Evolutionary conservation across 1,140 invertebrate species (phyloP), one percentile per base, ranked within the genome.

Genomic region (Aleiodes sp.): DNA sequence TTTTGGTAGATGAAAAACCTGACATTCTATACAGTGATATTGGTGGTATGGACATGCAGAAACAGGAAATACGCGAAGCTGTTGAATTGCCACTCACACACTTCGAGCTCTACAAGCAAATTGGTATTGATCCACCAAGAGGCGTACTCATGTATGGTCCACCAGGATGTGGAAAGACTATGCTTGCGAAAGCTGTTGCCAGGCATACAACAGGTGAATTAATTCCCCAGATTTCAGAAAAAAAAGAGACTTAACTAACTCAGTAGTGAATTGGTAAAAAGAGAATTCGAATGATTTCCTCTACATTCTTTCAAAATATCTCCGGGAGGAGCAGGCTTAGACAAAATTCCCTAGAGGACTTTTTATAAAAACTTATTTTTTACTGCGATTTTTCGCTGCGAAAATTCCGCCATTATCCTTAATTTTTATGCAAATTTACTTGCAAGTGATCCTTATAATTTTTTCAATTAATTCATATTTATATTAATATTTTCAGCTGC

Each of bases 1-100:
- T n/a, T n/a, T n/a, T n/a, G n/a, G n/a, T n/a, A 91, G 98, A 99
- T 91, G 98, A 99, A 85, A 99, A 99, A 80, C 98, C 98, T 2
- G 97, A 99, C 87, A 96, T 99, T 12, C 90, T 92, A 56, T 99
- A 99, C 82, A 91, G 94, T 21, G 98, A 99, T 80, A 99, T 99
- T 86, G 98, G 98, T 86, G 98, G 98, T 41, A 96, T 99, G 93
- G 98, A 99, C 82, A 98, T 99, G 89, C 98, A 99, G 84, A 99
- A 99, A 77, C 98, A 99, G 84, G 98, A 99, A 87, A 99, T 99
- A 70, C 87, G 98, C 60, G 98, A 99, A 88, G 98, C 98, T 56
- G 98, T 99, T 0, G 98, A 99, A 83, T 84, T 99, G 65, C 98
- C 98, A 2, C 86, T 99, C 0, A 99, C 98, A 52, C 98, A 99